A percentile compares a stretch with the other conserved stretches of the same genome.
These are phyloP conservation scores for Hyaena hyaena DNA, from an alignment of 2,113 vertebrate genomes.

Conservation along the genomic window DNA sequence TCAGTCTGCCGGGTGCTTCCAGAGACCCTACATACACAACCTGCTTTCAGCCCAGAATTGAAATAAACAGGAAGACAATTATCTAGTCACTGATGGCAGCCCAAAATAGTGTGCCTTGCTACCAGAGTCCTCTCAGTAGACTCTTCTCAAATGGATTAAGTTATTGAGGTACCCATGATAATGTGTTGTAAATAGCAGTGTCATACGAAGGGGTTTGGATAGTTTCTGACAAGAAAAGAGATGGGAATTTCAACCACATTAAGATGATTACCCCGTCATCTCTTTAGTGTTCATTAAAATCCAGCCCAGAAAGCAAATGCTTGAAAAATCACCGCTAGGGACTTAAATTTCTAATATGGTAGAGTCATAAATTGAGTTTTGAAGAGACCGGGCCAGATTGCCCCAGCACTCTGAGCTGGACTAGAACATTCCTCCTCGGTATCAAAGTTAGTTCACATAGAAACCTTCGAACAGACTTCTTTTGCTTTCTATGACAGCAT, in stretches of 20 bases:
- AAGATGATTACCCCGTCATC: background rate
- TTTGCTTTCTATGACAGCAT: constrained; percentile 31
- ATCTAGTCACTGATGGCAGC: constrained; percentile 22
- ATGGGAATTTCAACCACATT: constrained; percentile 13
- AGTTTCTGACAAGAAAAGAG: constrained; percentile 21
- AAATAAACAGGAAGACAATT: constrained; percentile 63
- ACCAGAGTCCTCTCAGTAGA: background rate
- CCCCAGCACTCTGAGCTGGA: background rate
- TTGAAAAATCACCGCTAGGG: background rate
- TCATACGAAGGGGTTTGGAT: background rate
- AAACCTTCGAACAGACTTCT: background rate
- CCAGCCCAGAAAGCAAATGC: background rate
- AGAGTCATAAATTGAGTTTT: constrained; percentile 33
- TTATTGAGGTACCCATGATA: constrained; percentile 32
- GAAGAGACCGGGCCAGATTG: background rate
- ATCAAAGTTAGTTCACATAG: constrained; percentile 37
- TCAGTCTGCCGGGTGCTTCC: background rate
- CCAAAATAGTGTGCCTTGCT: constrained; percentile 54
- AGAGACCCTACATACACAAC: background rate
- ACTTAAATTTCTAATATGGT: background rate
- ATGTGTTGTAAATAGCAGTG: constrained; percentile 39
- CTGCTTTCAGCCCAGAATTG: background rate
- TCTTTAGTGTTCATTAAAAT: constrained; percentile 55
- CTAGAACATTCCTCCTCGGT: background rate
- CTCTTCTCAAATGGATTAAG: background rate